phyloP scores from a whole-genome alignment of 1,140 invertebrate species.

The Papilio helenus region DNA sequence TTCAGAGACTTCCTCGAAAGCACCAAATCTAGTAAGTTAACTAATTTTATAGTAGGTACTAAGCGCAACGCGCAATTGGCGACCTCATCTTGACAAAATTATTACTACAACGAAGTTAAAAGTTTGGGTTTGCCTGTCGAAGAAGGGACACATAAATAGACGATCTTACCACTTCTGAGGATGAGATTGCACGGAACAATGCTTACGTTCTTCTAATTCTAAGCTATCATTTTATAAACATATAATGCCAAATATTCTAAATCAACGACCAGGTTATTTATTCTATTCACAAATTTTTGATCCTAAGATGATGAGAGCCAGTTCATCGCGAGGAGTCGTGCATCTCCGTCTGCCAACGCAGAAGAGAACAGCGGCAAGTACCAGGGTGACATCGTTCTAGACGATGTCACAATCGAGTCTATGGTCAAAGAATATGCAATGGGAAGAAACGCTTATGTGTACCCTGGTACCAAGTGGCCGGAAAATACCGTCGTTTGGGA shows the following conservation, averaged over 20 bases:
- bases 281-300: neutral
- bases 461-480: slow-evolving; percentile 68
- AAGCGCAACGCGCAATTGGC: neutral
- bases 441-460: slow-evolving; percentile 65
- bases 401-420: slow-evolving; percentile 64
- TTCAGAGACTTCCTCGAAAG: slow-evolving; percentile 64
- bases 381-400: slow-evolving; percentile 82
- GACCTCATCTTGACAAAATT: neutral
- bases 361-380: slow-evolving; percentile 78
- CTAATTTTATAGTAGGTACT: slow-evolving; percentile 32
- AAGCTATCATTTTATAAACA: too few relatives aligned
- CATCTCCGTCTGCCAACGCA: slow-evolving; percentile 52
- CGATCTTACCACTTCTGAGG: neutral
- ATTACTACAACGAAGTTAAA: neutral
- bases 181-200: too few relatives aligned
- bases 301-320: slow-evolving; percentile 51
- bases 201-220: too few relatives aligned
- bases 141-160: neutral
- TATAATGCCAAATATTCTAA: too few relatives aligned
- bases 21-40: slow-evolving; percentile 57
- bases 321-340: slow-evolving; percentile 46
- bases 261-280: neutral
- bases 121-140: too few relatives aligned
- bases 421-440: slow-evolving; percentile 62
- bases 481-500: slow-evolving; percentile 67